phyloP scores from a whole-genome alignment of 2,113 vertebrate species.

The Prunella himalayana region DNA sequence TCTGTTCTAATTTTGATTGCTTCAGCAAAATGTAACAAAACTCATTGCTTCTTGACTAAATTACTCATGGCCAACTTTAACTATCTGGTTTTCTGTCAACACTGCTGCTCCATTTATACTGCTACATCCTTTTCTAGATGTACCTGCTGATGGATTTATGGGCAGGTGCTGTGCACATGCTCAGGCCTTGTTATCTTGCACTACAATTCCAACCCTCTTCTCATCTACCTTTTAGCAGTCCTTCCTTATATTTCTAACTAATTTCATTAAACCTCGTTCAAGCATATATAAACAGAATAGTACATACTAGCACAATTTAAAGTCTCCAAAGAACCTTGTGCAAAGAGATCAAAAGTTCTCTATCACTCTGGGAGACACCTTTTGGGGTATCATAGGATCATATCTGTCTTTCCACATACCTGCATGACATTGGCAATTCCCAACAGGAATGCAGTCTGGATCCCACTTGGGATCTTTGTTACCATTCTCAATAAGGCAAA shows the following conservation, averaged over 20 bases:
- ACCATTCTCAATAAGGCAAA: not conserved
- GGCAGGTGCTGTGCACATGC: fast-evolving
- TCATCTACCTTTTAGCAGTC: not conserved
- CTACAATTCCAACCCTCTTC: not conserved
- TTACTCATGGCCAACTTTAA: not conserved
- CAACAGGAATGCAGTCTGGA: not conserved
- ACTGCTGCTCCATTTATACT: not conserved
- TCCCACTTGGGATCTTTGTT: not conserved
- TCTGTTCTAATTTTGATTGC: not conserved
- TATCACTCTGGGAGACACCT: not conserved
- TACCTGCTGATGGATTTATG: not conserved
- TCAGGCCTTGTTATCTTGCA: not conserved
- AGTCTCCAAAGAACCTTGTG: not conserved
- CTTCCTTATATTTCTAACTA: not conserved
- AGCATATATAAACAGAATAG: not conserved
- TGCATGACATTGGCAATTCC: not conserved
- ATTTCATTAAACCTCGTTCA: not conserved
- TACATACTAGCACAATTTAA: not conserved
- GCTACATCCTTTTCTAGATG: not conserved
- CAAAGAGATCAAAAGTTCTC: not conserved
- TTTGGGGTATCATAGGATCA: not conserved
- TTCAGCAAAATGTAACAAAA: not conserved
- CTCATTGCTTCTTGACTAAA: not conserved
- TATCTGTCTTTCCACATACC: not conserved
- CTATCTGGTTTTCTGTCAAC: not conserved